phyloP scores from a whole-genome alignment of 1,140 invertebrate species.

The Sitodiplosis mosellana region DNA sequence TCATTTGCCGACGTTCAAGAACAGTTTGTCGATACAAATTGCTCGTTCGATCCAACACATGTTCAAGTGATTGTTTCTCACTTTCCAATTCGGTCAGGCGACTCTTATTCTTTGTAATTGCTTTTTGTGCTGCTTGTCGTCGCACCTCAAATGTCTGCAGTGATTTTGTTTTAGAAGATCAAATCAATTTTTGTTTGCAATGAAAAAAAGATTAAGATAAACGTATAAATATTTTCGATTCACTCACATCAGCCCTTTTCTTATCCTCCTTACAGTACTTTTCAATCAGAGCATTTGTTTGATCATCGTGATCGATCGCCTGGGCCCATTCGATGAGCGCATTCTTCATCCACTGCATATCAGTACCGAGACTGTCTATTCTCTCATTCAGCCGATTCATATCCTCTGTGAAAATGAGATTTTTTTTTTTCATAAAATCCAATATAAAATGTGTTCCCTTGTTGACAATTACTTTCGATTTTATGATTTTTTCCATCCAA shows the following conservation, averaged over 20 bases:
- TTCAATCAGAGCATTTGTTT: conserved; percentile 34
- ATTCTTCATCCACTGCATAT: conserved; percentile 34
- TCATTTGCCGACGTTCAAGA: conserved; percentile 18
- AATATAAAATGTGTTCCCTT: too few species aligned
- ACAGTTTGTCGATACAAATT: conserved; percentile 19
- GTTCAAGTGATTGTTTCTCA: conserved; percentile 19
- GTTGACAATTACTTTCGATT: conserved; percentile 5
- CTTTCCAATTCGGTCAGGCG: conserved; percentile 15
- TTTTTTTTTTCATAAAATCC: too few species aligned
- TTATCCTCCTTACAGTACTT: conserved; percentile 36
- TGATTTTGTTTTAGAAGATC: too few species aligned
- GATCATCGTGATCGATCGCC: conserved; percentile 32
- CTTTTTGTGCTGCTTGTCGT: conserved; percentile 21
- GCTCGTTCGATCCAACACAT: conserved; percentile 19
- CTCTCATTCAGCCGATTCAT: conserved; percentile 24
- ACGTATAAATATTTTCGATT: neutral
- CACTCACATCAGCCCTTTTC: conserved; percentile 25
- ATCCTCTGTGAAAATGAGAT: conserved; percentile 5
- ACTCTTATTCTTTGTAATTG: conserved; percentile 16
- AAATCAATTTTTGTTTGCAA: too few species aligned
- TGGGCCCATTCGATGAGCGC: conserved; percentile 36
- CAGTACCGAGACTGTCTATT: conserved; percentile 30
- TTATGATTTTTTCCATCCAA: conserved; percentile 15
- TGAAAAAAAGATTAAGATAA: too few species aligned
- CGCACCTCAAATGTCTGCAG: conserved; percentile 1